Conservation (phyloP, 2,797 vertebrate species). For the Galagoides demidoff region DNA sequence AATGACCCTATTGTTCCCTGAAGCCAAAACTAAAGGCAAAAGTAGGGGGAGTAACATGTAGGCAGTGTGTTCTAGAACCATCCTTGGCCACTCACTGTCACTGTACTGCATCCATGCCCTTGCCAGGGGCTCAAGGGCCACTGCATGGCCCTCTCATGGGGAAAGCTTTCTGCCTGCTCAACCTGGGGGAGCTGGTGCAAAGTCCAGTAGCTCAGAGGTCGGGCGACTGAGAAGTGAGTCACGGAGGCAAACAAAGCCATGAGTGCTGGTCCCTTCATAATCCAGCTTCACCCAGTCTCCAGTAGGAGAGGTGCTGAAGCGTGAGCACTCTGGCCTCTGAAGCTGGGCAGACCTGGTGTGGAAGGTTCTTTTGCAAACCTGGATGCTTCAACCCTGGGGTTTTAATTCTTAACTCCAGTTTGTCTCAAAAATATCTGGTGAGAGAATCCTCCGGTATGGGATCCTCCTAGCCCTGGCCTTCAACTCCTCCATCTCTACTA, state of each 20-base stretch:
- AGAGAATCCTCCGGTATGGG: background rate
- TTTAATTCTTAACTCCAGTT: background rate
- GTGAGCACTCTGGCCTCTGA: background rate
- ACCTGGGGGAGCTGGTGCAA: background rate
- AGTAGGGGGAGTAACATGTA: no score
- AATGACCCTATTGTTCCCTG: background rate
- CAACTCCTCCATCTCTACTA: background rate
- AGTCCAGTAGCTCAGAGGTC: no score
- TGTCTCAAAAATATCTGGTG: background rate
- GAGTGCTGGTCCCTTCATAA: background rate
- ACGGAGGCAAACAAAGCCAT: background rate
- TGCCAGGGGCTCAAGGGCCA: background rate
- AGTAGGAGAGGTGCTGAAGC: background rate
- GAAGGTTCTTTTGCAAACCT: background rate
- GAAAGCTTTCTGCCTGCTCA: background rate
- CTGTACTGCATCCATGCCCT: background rate
- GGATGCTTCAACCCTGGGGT: background rate
- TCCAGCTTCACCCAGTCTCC: background rate
- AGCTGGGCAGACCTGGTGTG: background rate
- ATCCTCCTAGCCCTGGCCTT: background rate
- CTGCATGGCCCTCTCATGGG: background rate
- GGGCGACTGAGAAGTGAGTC: rapidly evolving
- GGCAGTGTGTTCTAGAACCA: background rate
- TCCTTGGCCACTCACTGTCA: background rate
- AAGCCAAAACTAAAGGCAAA: background rate